Evolutionary conservation across 2,888 invertebrate species (phyloP).

Genomic region (Papilio elwesi): DNA sequence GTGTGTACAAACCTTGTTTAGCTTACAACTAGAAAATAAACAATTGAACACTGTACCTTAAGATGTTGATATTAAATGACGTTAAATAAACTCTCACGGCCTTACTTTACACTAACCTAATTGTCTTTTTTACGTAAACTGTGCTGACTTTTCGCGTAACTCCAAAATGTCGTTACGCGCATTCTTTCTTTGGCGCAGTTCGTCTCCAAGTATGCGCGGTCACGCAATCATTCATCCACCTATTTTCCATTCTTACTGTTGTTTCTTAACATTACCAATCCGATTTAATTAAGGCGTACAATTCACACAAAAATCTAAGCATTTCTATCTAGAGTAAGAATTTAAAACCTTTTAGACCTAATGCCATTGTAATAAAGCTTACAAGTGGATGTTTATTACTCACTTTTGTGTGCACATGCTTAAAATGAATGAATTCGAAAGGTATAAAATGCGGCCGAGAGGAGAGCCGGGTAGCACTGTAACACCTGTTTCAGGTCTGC

Average conservation of each 20-base stretch:
- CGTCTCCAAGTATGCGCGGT: neutral
- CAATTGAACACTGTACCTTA: neutral
- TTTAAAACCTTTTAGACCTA: neutral
- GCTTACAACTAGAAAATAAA: constrained; percentile 10
- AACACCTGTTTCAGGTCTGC: constrained; percentile 24
- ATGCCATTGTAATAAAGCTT: constrained; percentile 14
- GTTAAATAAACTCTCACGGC: constrained; percentile 1
- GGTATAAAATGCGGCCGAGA: constrained; percentile 1
- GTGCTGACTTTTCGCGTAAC: constrained; percentile 8
- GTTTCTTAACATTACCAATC: constrained; percentile 4
- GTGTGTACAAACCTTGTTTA: neutral
- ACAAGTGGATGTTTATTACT: neutral
- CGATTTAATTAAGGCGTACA: neutral
- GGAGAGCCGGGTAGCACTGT: neutral
- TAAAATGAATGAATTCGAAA: constrained; percentile 26
- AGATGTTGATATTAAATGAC: neutral
- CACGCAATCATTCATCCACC: constrained; percentile 45
- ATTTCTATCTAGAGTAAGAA: neutral
- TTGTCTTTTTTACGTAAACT: neutral
- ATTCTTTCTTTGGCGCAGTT: neutral
- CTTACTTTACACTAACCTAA: neutral
- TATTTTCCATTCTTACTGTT: constrained; percentile 24
- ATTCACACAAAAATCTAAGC: constrained; percentile 1
- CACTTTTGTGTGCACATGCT: constrained; percentile 23
- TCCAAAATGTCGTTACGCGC: neutral